phyloP scores from a whole-genome alignment of 2,888 invertebrate genomes.

The Zaprionus obscuricornis region DNA sequence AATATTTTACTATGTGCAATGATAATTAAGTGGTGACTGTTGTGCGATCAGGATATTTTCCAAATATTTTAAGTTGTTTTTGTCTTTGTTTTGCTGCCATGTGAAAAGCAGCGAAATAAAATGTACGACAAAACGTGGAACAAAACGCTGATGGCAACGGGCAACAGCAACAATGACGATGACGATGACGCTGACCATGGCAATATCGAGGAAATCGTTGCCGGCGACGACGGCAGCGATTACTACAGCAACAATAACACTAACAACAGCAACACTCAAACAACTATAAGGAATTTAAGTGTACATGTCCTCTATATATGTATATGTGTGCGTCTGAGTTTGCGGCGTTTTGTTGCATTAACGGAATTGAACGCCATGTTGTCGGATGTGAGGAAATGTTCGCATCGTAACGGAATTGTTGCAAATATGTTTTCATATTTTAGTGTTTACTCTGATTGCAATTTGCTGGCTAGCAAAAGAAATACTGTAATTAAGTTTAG shows the following conservation, averaged over 20 bases:
- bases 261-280: constrained; percentile 33
- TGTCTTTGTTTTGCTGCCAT: constrained; percentile 23
- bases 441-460: constrained; percentile 32
- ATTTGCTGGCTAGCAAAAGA: background rate
- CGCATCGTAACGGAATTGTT: constrained; percentile 57
- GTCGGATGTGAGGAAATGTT: constrained; percentile 76
- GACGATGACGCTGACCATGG: constrained; percentile 43
- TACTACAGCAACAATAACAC: constrained; percentile 46
- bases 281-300: constrained; percentile 22
- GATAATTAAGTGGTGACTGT: background rate
- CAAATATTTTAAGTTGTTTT: constrained; percentile 7
- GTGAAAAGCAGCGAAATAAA: constrained; percentile 56
- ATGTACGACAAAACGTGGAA: constrained; percentile 55
- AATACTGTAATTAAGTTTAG: background rate
- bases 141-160: constrained; percentile 50
- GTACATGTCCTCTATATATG: background rate
- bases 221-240: constrained; percentile 45
- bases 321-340: constrained; percentile 12
- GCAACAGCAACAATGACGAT: constrained; percentile 33
- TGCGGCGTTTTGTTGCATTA: constrained; percentile 64
- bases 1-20: too few species aligned
- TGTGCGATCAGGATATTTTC: background rate
- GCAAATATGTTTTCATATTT: constrained; percentile 60
- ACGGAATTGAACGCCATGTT: constrained; percentile 77
- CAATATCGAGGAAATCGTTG: constrained; percentile 46